Evolutionary conservation across 2,797 vertebrate species (phyloP).

Genomic region (Nyctibius grandis): DNA sequence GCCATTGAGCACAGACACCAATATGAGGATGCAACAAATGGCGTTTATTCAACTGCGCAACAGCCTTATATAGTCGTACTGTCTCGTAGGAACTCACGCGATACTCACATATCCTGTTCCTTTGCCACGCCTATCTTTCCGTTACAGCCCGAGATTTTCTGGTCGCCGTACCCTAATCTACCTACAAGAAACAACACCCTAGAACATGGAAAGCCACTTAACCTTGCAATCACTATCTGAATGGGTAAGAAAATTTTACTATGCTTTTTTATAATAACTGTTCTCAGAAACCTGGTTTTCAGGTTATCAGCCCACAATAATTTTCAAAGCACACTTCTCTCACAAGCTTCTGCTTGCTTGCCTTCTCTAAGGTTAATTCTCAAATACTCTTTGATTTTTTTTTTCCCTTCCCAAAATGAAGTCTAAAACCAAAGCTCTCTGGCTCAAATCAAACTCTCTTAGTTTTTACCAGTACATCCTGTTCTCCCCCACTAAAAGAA

Average conservation of each 20-base stretch:
- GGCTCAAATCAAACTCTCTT: background rate
- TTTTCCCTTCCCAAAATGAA: background rate
- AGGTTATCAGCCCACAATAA: background rate
- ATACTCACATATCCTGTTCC: no score
- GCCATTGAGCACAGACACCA: no score
- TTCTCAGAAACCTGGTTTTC: background rate
- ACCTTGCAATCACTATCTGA: background rate
- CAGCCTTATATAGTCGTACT: no score
- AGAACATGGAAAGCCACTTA: fast-evolving
- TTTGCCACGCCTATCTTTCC: no score
- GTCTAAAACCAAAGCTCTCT: background rate
- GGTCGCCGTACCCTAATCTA: no score
- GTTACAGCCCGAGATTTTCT: no score
- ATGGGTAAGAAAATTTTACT: background rate
- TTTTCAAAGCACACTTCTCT: background rate
- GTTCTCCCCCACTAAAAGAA: background rate
- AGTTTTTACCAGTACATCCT: background rate
- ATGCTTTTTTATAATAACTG: background rate
- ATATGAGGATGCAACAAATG: no score
- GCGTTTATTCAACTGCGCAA: no score
- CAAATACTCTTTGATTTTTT: background rate
- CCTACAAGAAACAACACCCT: background rate
- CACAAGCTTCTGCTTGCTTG: background rate
- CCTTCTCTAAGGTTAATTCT: background rate
- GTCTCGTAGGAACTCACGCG: no score